Evolutionary conservation across 2,888 invertebrate species (phyloP), one percentile per base, ranked within the genome.

Genomic region (Tillus elongatus): DNA sequence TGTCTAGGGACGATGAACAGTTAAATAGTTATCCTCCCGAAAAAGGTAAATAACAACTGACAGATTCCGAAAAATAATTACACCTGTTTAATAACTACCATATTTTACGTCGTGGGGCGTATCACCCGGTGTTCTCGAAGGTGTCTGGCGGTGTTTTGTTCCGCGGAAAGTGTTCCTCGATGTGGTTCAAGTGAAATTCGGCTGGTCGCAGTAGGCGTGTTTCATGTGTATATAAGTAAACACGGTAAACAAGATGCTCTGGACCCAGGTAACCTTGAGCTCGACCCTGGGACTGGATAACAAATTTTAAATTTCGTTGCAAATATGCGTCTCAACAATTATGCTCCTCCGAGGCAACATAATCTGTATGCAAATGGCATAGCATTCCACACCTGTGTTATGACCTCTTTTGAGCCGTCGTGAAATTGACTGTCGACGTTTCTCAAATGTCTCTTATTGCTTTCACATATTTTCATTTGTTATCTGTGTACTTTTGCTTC

Each of bases 1-100:
- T 91, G 79, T 87, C 87, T 76, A 84, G 90, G 77, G 91, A 92
- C 82, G 91, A 91, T 80, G 91, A 91, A 73, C 85, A 86, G 76
- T 78, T 88, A 73, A 88, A 85, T 76, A 87, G 82, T 75, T 84
- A 82, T 77, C 77, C 82, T 71, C 76, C 82, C 75, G 90, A 89
- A 74, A 89, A 90, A 88, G 89, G 90, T 90, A 79, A 79, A 61
- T 60, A 60, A 57, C 44, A 49, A 51, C 39, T 54, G 55, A 56
- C 55, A 56, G 49, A 47, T 44, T 35, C 31, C 8, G 29, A 10
- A 19, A 19, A 33, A 19, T 16, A 19, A 19, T 19, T n/a, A n/a
- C 24, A 19, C 24, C n/a, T 19, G 6, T 19, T 19, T n/a, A 19
- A 19, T n/a, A 19, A 8, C 24, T n/a, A 19, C 24, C 24, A n/a